Percentiles rank a stretch among this genome's conserved stretches.
Evolutionary conservation across 2,113 vertebrate species (phyloP).

Genomic region (Calyptomena viridis): DNA sequence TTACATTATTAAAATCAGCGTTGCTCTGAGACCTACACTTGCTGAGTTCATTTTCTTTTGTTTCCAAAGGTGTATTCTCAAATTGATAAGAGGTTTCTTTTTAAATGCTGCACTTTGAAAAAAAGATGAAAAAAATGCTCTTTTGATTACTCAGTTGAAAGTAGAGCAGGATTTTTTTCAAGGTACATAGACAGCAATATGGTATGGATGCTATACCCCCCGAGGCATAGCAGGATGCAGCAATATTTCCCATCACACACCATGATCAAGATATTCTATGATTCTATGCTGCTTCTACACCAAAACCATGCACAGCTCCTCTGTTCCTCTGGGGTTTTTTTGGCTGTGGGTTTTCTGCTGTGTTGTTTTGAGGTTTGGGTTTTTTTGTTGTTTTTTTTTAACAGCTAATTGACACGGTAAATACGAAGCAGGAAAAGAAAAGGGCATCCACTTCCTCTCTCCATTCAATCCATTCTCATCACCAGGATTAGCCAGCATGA

Average conservation of each 20-base stretch:
- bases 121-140: neutral
- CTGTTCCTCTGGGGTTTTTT: neutral
- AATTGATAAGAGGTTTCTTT: slow-evolving; percentile 2
- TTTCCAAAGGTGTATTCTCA: slow-evolving; percentile 10
- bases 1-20: slow-evolving; percentile 56
- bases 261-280: neutral
- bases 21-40: neutral
- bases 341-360: neutral
- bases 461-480: slow-evolving; percentile 65
- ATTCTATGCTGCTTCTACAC: neutral
- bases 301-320: neutral
- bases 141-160: slow-evolving; percentile 33
- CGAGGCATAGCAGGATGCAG: neutral
- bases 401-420: slow-evolving; percentile 33
- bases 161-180: neutral
- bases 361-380: neutral
- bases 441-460: slow-evolving; percentile 60
- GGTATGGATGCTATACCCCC: neutral
- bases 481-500: slow-evolving; percentile 53
- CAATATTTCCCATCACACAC: neutral
- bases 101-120: neutral
- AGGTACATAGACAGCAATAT: neutral
- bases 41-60: slow-evolving; percentile 42
- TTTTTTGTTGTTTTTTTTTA: neutral
- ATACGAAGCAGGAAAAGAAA: slow-evolving; percentile 54